Percentiles rank a stretch among this genome's conserved stretches.
Conservation (phyloP, 1,140 invertebrate genomes). For the Drosophila repleta region DNA sequence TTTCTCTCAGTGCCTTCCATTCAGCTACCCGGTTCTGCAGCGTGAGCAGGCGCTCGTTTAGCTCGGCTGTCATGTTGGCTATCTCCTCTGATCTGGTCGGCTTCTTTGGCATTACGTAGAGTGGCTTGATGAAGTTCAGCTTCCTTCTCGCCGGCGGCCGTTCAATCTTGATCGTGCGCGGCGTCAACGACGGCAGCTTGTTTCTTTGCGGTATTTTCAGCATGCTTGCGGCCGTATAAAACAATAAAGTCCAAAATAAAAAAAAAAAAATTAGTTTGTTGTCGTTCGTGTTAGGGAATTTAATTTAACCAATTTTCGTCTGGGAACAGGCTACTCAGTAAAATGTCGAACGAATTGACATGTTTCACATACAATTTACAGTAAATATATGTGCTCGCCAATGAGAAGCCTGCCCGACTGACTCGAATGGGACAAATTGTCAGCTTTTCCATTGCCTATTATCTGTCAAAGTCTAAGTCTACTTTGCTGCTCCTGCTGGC, state of each 20-base stretch:
- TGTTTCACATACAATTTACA: background rate
- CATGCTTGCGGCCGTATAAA: slow-evolving; percentile 5
- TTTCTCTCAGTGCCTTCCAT: slow-evolving; percentile 18
- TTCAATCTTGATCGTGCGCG: slow-evolving; percentile 19
- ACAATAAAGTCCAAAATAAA: background rate
- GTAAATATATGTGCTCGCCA: background rate
- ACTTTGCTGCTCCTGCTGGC: slow-evolving; percentile 13
- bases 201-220: slow-evolving; percentile 34
- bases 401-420: background rate
- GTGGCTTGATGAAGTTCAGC: background rate
- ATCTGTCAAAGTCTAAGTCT: slow-evolving; percentile 28
- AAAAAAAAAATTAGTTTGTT: background rate
- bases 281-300: no score
- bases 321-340: background rate
- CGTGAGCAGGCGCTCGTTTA: slow-evolving; percentile 13
- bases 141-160: slow-evolving; percentile 8
- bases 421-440: slow-evolving; percentile 14
- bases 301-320: background rate
- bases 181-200: background rate
- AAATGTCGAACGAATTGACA: background rate
- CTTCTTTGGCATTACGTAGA: slow-evolving; percentile 13
- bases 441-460: slow-evolving; percentile 6
- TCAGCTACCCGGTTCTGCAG: slow-evolving; percentile 23
- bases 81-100: slow-evolving; percentile 36
- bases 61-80: slow-evolving; percentile 11